These are phyloP conservation scores for Zaprionus ornatus DNA, from an alignment of 1,140 invertebrate genomes.

Conservation along the genomic window DNA sequence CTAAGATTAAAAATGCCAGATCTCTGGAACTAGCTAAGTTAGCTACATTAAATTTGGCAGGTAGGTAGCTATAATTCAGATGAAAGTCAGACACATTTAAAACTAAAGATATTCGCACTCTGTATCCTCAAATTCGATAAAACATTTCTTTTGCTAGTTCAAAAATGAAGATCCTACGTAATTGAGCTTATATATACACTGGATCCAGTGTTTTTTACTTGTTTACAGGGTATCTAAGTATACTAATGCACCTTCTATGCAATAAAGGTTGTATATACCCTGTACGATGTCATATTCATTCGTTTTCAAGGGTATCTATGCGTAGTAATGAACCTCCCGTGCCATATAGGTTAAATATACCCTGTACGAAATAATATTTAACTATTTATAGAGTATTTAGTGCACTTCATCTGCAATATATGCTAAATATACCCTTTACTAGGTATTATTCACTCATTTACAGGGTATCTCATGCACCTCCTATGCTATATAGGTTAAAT, in stretches of 20 bases:
- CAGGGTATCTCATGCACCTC: neutral
- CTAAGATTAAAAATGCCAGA: neutral
- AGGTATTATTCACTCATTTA: no score
- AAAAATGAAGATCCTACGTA: neutral
- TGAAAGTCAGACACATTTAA: neutral
- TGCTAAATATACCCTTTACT: no score
- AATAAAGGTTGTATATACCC: no score
- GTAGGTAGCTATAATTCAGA: accelerated
- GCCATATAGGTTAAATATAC: no score
- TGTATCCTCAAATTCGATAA: neutral
- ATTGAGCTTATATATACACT: neutral
- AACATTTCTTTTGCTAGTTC: neutral
- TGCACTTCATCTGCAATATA: no score
- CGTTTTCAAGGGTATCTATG: no score
- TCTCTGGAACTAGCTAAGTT: neutral
- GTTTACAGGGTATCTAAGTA: neutral
- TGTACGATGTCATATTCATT: no score
- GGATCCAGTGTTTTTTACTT: neutral
- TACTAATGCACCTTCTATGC: no score
- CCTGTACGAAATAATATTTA: no score
- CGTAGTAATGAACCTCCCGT: no score
- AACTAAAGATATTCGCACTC: neutral
- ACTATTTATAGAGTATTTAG: no score
- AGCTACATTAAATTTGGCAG: neutral
- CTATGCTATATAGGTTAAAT: no score